Conservation (phyloP, 2,888 invertebrate species). For the Boloria euphrosyne region DNA sequence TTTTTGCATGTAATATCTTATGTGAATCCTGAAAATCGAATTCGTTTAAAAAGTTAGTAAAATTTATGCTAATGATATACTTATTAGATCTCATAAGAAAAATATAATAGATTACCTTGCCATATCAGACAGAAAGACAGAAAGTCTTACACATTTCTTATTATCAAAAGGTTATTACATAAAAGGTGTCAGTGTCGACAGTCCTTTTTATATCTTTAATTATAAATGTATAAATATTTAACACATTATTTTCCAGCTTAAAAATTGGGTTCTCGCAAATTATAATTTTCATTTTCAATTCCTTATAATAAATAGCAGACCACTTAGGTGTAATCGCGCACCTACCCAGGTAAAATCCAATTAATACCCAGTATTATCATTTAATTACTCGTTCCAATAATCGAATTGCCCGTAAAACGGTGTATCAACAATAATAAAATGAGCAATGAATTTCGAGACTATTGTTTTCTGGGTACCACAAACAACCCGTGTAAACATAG, state of each 20-base stretch:
- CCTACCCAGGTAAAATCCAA: conserved; percentile 74
- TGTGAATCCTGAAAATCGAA: neutral
- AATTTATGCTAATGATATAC: neutral
- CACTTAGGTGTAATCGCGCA: conserved; percentile 59
- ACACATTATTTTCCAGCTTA: conserved; percentile 22
- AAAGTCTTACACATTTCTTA: too few species aligned
- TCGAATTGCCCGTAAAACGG: conserved; percentile 80
- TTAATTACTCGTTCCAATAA: conserved; percentile 81
- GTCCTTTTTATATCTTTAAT: too few species aligned
- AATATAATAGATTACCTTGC: neutral
- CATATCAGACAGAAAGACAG: too few species aligned
- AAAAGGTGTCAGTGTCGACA: too few species aligned
- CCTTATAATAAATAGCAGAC: conserved; percentile 49
- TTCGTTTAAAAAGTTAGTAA: conserved; percentile 1
- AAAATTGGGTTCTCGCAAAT: conserved; percentile 28
- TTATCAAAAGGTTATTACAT: too few species aligned
- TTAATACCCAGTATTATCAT: conserved; percentile 81
- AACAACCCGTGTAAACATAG: conserved; percentile 79
- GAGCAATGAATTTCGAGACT: conserved; percentile 82
- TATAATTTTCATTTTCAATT: conserved; percentile 39
- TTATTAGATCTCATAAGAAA: conserved; percentile 14
- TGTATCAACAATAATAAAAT: conserved; percentile 82
- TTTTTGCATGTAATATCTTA: conserved; percentile 4
- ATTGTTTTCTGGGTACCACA: conserved; percentile 82
- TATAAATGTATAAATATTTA: conserved; percentile 9